Evolutionary conservation across 2,797 vertebrate genomes (phyloP).

Genomic region (Paguma larvata): DNA sequence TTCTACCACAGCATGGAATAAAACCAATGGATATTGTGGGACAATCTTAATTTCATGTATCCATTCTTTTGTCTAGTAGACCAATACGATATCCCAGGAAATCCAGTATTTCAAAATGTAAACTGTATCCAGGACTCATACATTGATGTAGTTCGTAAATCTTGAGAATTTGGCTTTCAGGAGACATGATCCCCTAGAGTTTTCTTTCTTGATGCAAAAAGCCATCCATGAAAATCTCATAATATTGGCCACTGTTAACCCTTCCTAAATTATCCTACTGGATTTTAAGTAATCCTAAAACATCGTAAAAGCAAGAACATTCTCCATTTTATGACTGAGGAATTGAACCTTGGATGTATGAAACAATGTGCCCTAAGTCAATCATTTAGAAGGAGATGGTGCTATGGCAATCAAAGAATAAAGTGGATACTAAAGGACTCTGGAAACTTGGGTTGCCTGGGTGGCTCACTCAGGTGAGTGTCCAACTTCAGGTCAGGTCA

Average conservation of each 20-base stretch:
- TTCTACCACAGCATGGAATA: neutral
- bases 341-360: neutral
- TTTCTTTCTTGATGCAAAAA: neutral
- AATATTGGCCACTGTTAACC: neutral
- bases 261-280: neutral
- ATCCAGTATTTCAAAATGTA: constrained; percentile 8
- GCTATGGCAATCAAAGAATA: neutral
- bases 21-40: constrained; percentile 27
- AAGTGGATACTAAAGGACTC: neutral
- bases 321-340: neutral
- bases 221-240: neutral
- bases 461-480: no score
- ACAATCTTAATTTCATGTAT: neutral
- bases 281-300: neutral
- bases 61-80: neutral
- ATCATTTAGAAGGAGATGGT: neutral
- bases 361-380: neutral
- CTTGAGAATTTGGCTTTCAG: neutral
- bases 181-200: neutral
- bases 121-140: neutral
- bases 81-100: neutral
- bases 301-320: neutral
- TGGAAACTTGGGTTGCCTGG: neutral
- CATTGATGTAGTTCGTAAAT: neutral
- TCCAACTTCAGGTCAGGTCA: no score